phyloP scores from a whole-genome alignment of 2,113 vertebrate genomes.

The Aythya baeri region DNA sequence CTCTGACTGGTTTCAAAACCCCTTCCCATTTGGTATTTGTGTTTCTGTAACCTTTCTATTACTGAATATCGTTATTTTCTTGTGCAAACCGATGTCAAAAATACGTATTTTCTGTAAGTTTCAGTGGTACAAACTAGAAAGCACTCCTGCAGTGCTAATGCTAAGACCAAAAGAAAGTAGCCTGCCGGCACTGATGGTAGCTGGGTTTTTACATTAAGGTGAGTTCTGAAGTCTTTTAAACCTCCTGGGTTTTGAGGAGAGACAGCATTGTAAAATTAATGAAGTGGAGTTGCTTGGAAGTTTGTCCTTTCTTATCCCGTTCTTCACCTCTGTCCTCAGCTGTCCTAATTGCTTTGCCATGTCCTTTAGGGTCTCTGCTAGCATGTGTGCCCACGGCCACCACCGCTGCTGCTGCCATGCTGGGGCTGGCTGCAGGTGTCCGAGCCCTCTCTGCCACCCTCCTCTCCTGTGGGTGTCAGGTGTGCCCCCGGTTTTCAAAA shows the following conservation, averaged over 20 bases:
- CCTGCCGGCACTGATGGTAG: neutral
- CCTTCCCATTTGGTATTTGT: neutral
- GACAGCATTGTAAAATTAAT: neutral
- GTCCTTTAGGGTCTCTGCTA: neutral
- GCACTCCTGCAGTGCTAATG: neutral
- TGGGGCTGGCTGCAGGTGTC: too few species aligned
- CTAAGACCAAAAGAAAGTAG: neutral
- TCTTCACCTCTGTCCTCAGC: neutral
- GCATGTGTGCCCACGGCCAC: accelerated
- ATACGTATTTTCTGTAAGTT: neutral
- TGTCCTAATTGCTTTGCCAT: neutral
- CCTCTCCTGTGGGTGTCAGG: too few species aligned
- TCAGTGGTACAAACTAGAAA: neutral
- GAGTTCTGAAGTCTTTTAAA: neutral
- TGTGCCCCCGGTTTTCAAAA: neutral
- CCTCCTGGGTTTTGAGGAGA: neutral
- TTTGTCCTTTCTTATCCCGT: neutral
- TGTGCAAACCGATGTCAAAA: neutral
- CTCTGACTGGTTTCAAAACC: neutral
- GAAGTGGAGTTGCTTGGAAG: neutral
- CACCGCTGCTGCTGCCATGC: neutral
- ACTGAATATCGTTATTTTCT: neutral
- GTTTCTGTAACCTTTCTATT: neutral
- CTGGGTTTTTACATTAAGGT: neutral
- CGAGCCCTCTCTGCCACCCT: too few species aligned